These are phyloP conservation scores for Nyleta sp. DNA, from an alignment of 2,888 invertebrate genomes.

Conservation along the genomic window DNA sequence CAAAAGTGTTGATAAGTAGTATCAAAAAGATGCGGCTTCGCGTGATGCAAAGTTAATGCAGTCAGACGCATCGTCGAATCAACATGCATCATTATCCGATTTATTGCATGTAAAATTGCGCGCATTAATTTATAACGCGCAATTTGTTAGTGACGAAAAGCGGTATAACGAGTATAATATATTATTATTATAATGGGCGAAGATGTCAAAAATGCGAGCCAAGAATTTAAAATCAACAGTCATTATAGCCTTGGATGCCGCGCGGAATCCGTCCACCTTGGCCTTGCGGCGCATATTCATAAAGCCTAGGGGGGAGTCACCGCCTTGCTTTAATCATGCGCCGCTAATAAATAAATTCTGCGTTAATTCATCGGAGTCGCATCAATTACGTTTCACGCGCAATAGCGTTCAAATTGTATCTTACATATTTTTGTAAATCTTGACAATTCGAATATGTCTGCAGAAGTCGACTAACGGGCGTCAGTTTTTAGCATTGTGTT, in stretches of 20 bases:
- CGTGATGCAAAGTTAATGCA: constrained; percentile 29
- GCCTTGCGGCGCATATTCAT: constrained; percentile 40
- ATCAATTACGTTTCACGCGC: constrained; percentile 6
- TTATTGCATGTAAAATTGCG: constrained; percentile 39
- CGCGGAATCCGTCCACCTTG: constrained; percentile 49
- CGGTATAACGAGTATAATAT: constrained; percentile 50
- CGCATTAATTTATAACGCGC: constrained; percentile 38
- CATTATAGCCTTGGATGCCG: constrained; percentile 68
- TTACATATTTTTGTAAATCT: too few relatives aligned
- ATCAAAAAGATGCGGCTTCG: not conserved
- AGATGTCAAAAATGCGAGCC: constrained; percentile 59
- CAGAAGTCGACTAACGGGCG: too few relatives aligned
- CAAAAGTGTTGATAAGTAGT: not conserved
- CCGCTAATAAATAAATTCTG: constrained; percentile 26
- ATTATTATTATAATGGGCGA: constrained; percentile 65
- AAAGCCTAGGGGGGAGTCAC: constrained; percentile 17
- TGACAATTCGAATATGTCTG: constrained; percentile 1
- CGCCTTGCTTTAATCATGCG: constrained; percentile 29
- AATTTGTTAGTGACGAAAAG: constrained; percentile 46
- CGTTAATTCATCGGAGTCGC: constrained; percentile 14
- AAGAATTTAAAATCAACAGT: constrained; percentile 66
- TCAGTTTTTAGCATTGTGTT: too few relatives aligned
- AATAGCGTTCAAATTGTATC: not conserved
- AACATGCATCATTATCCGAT: constrained; percentile 14
- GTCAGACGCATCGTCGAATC: constrained; percentile 26